A percentile compares a stretch with the other conserved stretches of the same genome.
Evolutionary conservation across 1,140 invertebrate species (phyloP).

Genomic region (Musca domestica): DNA sequence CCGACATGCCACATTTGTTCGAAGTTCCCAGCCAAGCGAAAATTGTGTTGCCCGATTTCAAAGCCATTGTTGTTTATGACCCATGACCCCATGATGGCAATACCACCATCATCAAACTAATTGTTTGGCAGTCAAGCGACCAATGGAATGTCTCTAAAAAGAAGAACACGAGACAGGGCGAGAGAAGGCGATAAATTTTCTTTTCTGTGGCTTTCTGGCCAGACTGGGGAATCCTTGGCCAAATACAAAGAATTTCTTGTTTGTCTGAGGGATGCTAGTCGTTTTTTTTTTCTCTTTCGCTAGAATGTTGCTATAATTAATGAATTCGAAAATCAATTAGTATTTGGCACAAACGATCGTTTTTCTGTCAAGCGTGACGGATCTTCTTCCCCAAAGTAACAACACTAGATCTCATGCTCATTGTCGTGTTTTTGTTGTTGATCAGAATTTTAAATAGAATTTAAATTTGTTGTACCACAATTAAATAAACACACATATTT

Average conservation of each 20-base stretch:
- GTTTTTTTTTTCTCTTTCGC: not conserved
- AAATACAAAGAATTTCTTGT: not conserved
- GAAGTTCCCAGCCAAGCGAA: too few species aligned
- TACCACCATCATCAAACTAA: not conserved
- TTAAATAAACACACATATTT: too few species aligned
- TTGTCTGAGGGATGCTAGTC: not conserved
- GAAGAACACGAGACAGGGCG: not conserved
- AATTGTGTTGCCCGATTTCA: too few species aligned
- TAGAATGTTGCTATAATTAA: not conserved
- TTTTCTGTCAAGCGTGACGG: constrained; percentile 24
- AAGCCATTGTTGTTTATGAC: constrained; percentile 12
- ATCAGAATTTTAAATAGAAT: too few species aligned
- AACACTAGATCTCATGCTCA: too few species aligned
- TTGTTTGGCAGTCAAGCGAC: not conserved
- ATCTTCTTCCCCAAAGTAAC: too few species aligned
- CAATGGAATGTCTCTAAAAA: not conserved
- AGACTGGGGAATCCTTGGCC: not conserved
- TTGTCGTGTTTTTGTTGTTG: too few species aligned
- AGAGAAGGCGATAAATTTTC: not conserved
- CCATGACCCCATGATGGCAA: constrained; percentile 4
- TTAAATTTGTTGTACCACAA: too few species aligned
- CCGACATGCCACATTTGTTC: too few species aligned
- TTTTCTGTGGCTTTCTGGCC: too few species aligned
- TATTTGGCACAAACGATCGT: constrained; percentile 27
- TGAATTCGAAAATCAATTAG: constrained; percentile 32